Base-by-base conservation (phyloP, 92 coral and sea anemone genomes). In the Phenganax subtilis region DNA sequence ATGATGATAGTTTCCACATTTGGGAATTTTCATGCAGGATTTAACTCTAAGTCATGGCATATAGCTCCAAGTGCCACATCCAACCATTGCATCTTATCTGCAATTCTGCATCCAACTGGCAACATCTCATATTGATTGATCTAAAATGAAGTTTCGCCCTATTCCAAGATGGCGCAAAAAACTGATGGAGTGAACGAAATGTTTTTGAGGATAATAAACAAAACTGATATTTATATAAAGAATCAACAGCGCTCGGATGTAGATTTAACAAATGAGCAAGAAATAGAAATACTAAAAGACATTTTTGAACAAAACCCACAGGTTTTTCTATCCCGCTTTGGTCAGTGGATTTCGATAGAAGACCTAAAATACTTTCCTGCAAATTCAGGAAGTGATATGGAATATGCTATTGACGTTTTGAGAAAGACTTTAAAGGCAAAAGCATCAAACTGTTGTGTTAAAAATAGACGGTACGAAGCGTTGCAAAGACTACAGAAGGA, bases 211-310 rank as follows among this genome's bases (percentile, higher is more conserved):
- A 83, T 94, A 59, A 87, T 90, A 56, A 84, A 82, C 30, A 54
- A 16, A 29, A 86, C 87, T 72, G 92, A 87, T 37, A 89, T 82
- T 31, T 85, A 85, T 17, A 88, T 92, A 14, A 92, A 88, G 76
- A 92, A 92, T 52, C 97, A 90, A 59, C 97, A 92, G 67, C 86
- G 90, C 73, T 86, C 84, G 70, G 98, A 94, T 51, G 89, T 91
- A 51, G 97, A 94, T 68, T 88, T 92, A 55, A 82, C 98, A 12
- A 73, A 79, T 30, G 89, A 84, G 10, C 90, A 90, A 76, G 92
- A 92, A 81, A 73, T 85, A 51, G 84, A 71, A 55, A 87, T 94
- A 79, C 91, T 94, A 12, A 77, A 81, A 16, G 92, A 80, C 37
- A 85, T 92, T 55, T 81, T 77, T 10, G 85, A 75, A 54, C 85